phyloP scores from a whole-genome alignment of 2,888 invertebrate species.

The Proisotoma minuta region DNA sequence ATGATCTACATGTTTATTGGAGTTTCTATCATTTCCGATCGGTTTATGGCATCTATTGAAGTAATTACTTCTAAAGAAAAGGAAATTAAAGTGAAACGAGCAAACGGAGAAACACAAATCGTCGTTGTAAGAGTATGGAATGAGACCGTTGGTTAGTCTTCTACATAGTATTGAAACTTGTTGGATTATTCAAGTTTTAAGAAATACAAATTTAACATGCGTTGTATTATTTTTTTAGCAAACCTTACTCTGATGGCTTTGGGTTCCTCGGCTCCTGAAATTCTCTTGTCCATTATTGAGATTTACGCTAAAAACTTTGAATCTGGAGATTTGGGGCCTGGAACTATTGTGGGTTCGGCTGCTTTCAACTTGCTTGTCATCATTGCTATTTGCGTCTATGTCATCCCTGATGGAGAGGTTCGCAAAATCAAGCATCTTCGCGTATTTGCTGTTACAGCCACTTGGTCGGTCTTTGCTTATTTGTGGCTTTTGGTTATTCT shows the following conservation, averaged over 20 bases:
- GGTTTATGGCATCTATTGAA: slow-evolving; percentile 99
- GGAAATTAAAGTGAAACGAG: slow-evolving; percentile 83
- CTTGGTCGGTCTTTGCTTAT: slow-evolving; percentile 97
- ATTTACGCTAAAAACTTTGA: slow-evolving; percentile 91
- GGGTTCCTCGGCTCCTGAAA: slow-evolving; percentile 97
- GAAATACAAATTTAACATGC: no score
- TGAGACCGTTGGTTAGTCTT: slow-evolving; percentile 63
- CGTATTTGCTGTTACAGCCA: slow-evolving; percentile 95
- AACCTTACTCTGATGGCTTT: slow-evolving; percentile 98
- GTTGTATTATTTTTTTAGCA: no score
- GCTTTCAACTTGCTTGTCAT: slow-evolving; percentile 98
- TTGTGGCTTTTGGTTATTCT: slow-evolving; percentile 96
- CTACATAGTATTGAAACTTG: no score
- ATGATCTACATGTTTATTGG: slow-evolving; percentile 96
- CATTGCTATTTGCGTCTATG: slow-evolving; percentile 86
- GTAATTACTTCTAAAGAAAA: slow-evolving; percentile 97
- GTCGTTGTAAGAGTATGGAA: slow-evolving; percentile 96
- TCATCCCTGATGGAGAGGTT: slow-evolving; percentile 84
- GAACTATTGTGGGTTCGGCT: slow-evolving; percentile 81
- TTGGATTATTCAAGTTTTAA: no score
- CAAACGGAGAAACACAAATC: slow-evolving; percentile 80
- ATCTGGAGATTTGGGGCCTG: slow-evolving; percentile 95
- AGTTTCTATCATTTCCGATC: slow-evolving; percentile 96
- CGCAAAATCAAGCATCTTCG: slow-evolving; percentile 92
- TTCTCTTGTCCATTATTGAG: slow-evolving; percentile 93